These are phyloP conservation scores for Anoplolepis gracilipes DNA, from an alignment of 1,140 invertebrate genomes.

Conservation along the genomic window DNA sequence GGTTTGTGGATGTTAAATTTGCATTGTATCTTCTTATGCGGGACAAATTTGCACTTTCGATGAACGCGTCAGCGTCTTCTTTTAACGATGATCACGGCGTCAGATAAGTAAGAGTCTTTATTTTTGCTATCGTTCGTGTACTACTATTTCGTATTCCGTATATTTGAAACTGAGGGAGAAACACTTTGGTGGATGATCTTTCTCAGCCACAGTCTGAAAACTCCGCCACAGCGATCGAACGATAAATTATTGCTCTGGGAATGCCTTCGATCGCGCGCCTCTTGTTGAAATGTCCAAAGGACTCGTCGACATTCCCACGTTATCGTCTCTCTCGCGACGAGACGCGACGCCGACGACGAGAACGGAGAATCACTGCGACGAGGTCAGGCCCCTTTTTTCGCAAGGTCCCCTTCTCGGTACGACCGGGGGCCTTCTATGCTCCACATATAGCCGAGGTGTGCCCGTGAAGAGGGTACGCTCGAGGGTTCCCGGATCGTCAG, in stretches of 20 bases:
- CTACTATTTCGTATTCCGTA: neutral
- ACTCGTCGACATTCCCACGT: conserved; percentile 65
- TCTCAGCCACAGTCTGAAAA: neutral
- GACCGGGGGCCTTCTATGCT: conserved; percentile 70
- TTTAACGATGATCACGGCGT: neutral
- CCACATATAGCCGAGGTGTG: conserved; percentile 77
- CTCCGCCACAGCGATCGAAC: neutral
- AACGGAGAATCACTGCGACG: conserved; percentile 69
- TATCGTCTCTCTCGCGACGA: neutral
- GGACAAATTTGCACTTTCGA: neutral
- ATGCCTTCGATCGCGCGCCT: neutral
- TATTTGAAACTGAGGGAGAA: neutral
- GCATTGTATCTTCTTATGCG: too few species aligned
- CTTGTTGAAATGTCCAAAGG: neutral
- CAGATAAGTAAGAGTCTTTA: neutral
- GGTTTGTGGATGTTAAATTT: neutral
- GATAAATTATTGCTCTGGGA: neutral
- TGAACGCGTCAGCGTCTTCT: neutral
- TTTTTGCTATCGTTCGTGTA: neutral
- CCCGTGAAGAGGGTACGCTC: conserved; percentile 61
- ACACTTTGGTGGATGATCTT: neutral
- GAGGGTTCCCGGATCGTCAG: conserved; percentile 62
- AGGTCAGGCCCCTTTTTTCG: conserved; percentile 71
- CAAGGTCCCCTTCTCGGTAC: conserved; percentile 59
- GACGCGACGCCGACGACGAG: neutral